phyloP scores from a whole-genome alignment of 2,113 vertebrate species.

The Pelodiscus sinensis region DNA sequence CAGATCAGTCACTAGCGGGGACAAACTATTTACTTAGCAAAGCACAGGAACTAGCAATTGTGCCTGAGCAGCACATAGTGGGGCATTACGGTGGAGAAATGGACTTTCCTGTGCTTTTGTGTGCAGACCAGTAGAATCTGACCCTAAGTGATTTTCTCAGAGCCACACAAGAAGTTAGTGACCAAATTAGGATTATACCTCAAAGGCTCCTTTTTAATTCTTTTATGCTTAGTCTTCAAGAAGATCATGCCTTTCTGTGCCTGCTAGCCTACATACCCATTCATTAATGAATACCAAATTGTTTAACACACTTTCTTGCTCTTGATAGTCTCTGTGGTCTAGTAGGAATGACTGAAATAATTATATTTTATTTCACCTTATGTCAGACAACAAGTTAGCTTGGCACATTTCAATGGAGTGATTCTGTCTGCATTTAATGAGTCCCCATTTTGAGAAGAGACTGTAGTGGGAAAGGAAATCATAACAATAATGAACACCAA shows the following conservation, averaged over 20 bases:
- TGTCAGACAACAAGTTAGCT: conserved; percentile 70
- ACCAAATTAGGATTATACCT: background rate
- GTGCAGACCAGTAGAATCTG: background rate
- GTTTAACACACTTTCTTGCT: background rate
- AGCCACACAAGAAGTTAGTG: background rate
- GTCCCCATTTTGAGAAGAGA: conserved; percentile 75
- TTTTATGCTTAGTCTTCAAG: background rate
- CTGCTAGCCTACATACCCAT: background rate
- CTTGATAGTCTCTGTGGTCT: conserved; percentile 32
- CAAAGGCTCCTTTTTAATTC: background rate
- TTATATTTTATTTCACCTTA: conserved; percentile 67
- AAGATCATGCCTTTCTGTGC: background rate
- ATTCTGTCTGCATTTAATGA: conserved; percentile 76
- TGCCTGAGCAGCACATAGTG: background rate
- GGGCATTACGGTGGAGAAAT: background rate
- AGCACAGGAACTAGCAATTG: background rate
- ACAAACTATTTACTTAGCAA: fast-evolving
- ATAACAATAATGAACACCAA: conserved; percentile 78
- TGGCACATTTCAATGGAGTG: conserved; percentile 74
- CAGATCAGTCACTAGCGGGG: background rate
- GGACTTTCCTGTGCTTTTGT: background rate
- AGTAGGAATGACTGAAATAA: conserved; percentile 65
- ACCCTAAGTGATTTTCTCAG: background rate
- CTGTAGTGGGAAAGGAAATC: conserved; percentile 75
- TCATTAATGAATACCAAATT: conserved; percentile 17